Conservation (phyloP, 2,888 invertebrate species). For the Sarcophaga caerulescens region DNA sequence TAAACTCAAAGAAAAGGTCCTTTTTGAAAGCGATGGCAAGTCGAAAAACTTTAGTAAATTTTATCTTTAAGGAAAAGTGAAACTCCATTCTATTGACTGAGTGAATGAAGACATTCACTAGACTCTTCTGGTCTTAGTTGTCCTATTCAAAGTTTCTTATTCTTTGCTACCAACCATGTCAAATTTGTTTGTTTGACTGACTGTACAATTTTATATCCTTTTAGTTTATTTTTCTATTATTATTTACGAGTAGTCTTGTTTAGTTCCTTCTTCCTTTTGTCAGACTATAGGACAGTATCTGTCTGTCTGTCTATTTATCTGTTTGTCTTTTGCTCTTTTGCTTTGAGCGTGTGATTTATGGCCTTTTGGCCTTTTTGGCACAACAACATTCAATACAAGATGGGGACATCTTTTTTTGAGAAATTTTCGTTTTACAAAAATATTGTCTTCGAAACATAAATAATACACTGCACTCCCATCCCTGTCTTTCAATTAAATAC, state of each 20-base stretch:
- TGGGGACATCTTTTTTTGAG: slow-evolving; percentile 33
- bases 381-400: slow-evolving; percentile 52
- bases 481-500: background rate
- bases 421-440: slow-evolving; percentile 54
- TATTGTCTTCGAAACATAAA: slow-evolving; percentile 55
- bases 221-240: slow-evolving; percentile 27
- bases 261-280: background rate
- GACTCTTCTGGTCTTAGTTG: background rate
- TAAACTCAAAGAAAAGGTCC: too few species aligned
- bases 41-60: background rate
- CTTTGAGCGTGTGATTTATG: slow-evolving; percentile 60
- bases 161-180: slow-evolving; percentile 46
- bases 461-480: background rate
- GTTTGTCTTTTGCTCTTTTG: slow-evolving; percentile 28
- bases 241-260: slow-evolving; percentile 49
- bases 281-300: too few species aligned
- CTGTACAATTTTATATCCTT: slow-evolving; percentile 60
- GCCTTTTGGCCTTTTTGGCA: slow-evolving; percentile 64
- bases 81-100: slow-evolving; percentile 10
- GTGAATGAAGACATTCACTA: background rate
- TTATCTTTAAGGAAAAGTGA: slow-evolving; percentile 37
- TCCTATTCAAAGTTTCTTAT: background rate
- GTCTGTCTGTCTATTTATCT: background rate
- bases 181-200: slow-evolving; percentile 61
- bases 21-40: too few species aligned